phyloP scores from a whole-genome alignment of 2,888 invertebrate species.

The Orchesellides sinensis region DNA sequence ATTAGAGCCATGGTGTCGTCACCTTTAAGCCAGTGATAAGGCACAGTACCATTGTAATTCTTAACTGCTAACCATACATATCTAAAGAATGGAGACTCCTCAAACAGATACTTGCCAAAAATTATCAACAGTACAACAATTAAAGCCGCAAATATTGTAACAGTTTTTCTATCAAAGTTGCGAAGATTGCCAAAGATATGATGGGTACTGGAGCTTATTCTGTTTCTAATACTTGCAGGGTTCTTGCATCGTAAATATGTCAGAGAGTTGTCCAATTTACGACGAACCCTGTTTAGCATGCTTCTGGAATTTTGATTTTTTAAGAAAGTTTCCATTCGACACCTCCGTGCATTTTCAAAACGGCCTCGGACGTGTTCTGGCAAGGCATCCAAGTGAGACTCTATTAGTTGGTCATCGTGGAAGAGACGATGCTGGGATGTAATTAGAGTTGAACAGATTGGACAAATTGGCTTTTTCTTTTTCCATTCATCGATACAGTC shows the following conservation, averaged over 20 bases:
- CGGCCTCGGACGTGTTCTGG: neutral
- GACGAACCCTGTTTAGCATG: conserved; percentile 23
- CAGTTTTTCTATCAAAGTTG: neutral
- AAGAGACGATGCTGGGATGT: conserved; percentile 37
- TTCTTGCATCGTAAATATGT: conserved; percentile 7
- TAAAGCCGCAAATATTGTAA: neutral
- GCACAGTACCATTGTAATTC: conserved; percentile 53
- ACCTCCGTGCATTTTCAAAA: conserved; percentile 14
- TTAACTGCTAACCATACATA: conserved; percentile 33
- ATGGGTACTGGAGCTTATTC: neutral
- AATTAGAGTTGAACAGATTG: conserved; percentile 46
- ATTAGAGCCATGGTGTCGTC: neutral
- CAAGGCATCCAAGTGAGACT: conserved; percentile 27
- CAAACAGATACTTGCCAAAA: neutral
- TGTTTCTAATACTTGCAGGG: neutral
- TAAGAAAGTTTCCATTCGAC: neutral
- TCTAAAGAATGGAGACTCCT: conserved; percentile 19
- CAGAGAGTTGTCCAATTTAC: conserved; percentile 19
- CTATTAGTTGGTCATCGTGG: conserved; percentile 46
- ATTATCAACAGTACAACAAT: neutral
- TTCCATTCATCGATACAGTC: conserved; percentile 42
- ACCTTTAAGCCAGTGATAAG: neutral
- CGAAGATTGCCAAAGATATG: neutral
- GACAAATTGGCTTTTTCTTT: conserved; percentile 37
- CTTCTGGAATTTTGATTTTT: conserved; percentile 5